Conservation (phyloP, 2,113 vertebrate genomes). For the Hymenochirus boettgeri region DNA sequence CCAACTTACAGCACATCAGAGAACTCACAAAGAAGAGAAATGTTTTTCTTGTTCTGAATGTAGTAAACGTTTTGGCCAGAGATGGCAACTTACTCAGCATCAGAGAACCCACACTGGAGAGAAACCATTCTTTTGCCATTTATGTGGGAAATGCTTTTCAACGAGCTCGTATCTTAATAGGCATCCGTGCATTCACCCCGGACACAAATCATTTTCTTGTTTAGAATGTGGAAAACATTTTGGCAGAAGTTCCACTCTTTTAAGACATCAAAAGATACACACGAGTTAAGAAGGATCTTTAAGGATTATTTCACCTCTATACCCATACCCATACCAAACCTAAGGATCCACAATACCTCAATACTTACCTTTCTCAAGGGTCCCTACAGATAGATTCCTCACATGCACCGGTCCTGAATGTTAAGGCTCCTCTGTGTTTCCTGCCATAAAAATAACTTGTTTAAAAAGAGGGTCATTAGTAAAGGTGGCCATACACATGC, state of each 20-base stretch:
- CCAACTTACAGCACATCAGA: conserved; percentile 50
- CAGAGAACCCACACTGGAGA: conserved; percentile 54
- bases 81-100: conserved; percentile 50
- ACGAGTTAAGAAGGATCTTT: no score
- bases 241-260: conserved; percentile 41
- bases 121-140: conserved; percentile 47
- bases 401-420: no score
- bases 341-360: no score
- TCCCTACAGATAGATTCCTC: no score
- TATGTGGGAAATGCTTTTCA: conserved; percentile 56
- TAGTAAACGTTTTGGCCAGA: conserved; percentile 54
- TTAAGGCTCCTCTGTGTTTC: no score
- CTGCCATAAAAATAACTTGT: no score
- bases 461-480: no score
- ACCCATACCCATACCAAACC: no score
- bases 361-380: no score
- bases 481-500: no score
- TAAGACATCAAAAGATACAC: conserved; percentile 54
- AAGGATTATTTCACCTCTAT: no score
- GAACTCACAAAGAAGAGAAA: conserved; percentile 50
- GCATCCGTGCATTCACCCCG: conserved; percentile 50
- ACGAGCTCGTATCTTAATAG: conserved; percentile 49
- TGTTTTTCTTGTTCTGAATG: conserved; percentile 51
- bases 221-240: conserved; percentile 50
- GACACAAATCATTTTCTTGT: conserved; percentile 51